Evolutionary conservation across 2,797 vertebrate genomes (phyloP).

Genomic region (Scarus forsteni): DNA sequence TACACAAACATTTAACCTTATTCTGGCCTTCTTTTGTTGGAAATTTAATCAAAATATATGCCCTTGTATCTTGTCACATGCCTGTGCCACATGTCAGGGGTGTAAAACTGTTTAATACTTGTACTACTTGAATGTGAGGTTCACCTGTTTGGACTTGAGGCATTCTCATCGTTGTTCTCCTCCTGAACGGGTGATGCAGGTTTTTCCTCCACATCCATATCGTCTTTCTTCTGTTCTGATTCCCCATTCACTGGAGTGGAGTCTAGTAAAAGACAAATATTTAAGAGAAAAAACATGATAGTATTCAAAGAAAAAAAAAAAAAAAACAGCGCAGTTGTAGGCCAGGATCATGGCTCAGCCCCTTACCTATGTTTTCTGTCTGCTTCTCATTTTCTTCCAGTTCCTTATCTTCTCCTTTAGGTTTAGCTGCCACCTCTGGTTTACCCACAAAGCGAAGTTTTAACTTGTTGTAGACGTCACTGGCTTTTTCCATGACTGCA

Average conservation of each 20-base stretch:
- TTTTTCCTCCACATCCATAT: slow-evolving; percentile 71
- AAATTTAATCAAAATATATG: no score
- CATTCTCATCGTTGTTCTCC: slow-evolving; percentile 68
- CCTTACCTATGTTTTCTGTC: slow-evolving; percentile 66
- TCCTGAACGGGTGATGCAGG: slow-evolving; percentile 74
- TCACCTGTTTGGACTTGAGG: slow-evolving; percentile 82
- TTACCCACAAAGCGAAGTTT: slow-evolving; percentile 95
- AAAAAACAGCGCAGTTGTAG: background rate
- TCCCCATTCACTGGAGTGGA: slow-evolving; percentile 92
- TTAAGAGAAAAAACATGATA: no score
- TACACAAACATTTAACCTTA: no score
- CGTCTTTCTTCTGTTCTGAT: slow-evolving; percentile 85
- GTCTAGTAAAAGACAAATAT: slow-evolving; percentile 67
- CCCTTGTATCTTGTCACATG: background rate
- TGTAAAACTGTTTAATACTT: background rate
- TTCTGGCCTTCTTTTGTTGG: no score
- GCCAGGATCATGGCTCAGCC: no score
- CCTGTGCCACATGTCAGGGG: background rate
- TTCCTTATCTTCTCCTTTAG: slow-evolving; percentile 76
- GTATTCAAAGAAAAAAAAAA: background rate
- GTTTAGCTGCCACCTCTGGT: slow-evolving; percentile 85
- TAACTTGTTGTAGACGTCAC: slow-evolving; percentile 93
- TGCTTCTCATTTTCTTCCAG: slow-evolving; percentile 81
- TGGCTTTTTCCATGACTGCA: slow-evolving; percentile 97
- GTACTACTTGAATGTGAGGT: background rate